Percentiles rank a stretch among this genome's conserved stretches.
phyloP scores from a whole-genome alignment of 2,113 vertebrate species.

The Rhinoptilus africanus region DNA sequence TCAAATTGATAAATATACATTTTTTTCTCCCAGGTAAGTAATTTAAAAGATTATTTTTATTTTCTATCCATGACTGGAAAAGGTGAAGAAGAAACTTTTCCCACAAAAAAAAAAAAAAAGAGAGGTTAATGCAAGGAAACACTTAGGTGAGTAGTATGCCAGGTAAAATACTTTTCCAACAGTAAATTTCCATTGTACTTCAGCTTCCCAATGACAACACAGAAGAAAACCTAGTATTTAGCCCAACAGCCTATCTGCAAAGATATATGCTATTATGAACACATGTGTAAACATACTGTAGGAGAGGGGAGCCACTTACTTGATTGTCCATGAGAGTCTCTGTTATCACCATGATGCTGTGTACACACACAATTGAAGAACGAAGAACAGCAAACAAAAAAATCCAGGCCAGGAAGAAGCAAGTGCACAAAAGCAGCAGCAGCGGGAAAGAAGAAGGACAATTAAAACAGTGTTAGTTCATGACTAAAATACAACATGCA shows the following conservation, averaged over 20 bases:
- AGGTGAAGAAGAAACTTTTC: not conserved
- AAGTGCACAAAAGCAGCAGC: constrained; percentile 65
- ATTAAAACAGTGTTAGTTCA: constrained; percentile 78
- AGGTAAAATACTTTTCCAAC: not conserved
- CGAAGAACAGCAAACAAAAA: constrained; percentile 69
- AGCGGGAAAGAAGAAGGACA: constrained; percentile 70
- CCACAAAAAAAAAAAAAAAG: not conserved
- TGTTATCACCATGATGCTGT: constrained; percentile 84
- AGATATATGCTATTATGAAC: not conserved
- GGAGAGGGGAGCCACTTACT: constrained; percentile 77
- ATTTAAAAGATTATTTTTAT: not conserved
- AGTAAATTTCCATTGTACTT: not conserved
- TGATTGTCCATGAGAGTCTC: constrained; percentile 80
- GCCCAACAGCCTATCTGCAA: not conserved
- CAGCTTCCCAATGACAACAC: not conserved
- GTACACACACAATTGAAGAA: constrained; percentile 68
- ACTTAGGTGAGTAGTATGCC: not conserved
- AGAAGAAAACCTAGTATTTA: not conserved
- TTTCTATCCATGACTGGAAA: not conserved
- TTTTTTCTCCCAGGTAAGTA: not conserved
- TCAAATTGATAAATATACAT: not conserved
- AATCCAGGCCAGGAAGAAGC: constrained; percentile 76
- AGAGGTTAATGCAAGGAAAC: not conserved
- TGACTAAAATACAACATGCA: constrained; percentile 70
- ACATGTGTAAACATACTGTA: not conserved